Evolutionary conservation across 2,888 invertebrate species (phyloP).

Genomic region (Erannis defoliaria): DNA sequence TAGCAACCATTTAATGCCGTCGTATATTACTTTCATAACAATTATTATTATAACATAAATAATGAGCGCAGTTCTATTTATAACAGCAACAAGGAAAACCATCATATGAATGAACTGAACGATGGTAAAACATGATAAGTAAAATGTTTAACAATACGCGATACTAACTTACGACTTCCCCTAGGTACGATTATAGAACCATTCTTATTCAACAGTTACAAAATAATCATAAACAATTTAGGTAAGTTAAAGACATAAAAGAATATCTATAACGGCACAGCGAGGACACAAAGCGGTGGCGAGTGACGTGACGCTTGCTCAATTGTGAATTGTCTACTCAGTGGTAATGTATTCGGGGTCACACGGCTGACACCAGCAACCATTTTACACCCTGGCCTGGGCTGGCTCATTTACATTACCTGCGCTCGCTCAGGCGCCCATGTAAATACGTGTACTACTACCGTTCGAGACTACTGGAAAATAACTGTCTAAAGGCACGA

Average conservation of each 20-base stretch:
- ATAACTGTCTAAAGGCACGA: conserved; percentile 46
- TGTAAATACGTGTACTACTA: conserved; percentile 45
- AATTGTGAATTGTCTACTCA: conserved; percentile 66
- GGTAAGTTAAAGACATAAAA: not conserved
- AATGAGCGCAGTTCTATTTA: not conserved
- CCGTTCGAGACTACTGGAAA: conserved; percentile 41
- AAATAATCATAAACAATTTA: conserved; percentile 31
- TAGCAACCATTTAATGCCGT: too few relatives aligned
- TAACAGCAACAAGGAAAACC: not conserved
- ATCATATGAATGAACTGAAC: not conserved
- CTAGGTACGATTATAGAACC: conserved; percentile 3
- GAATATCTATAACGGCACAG: conserved; percentile 40
- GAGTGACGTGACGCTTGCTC: conserved; percentile 56
- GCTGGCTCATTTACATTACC: conserved; percentile 59
- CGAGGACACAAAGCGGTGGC: conserved; percentile 46
- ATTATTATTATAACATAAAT: too few relatives aligned
- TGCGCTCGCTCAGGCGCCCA: conserved; percentile 45
- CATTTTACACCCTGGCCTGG: conserved; percentile 53
- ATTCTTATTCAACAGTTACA: conserved; percentile 10
- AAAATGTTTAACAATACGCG: not conserved
- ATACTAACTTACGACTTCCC: conserved; percentile 1
- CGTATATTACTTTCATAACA: too few relatives aligned
- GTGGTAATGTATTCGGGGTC: conserved; percentile 80
- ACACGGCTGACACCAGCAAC: conserved; percentile 65
- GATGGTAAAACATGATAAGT: not conserved